Evolutionary conservation across 2,113 vertebrate species (phyloP).

Genomic region (Psophia crepitans): DNA sequence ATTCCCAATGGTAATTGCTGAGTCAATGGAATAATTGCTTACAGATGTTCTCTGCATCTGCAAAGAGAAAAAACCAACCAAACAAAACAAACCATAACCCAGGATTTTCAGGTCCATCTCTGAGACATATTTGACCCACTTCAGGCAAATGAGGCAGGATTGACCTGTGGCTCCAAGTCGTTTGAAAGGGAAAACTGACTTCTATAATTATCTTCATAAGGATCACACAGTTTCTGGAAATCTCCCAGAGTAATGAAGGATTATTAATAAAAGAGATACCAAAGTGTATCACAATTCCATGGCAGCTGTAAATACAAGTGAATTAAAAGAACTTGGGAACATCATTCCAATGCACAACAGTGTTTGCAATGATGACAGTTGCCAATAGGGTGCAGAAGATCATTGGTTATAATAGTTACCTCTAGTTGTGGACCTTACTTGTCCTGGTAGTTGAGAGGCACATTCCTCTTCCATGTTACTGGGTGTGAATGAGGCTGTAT

Average conservation of each 20-base stretch:
- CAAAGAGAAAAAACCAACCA: not conserved
- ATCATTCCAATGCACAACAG: not conserved
- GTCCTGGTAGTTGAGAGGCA: not conserved
- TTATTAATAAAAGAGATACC: not conserved
- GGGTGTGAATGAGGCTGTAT: not conserved
- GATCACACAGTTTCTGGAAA: not conserved
- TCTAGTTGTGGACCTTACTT: not conserved
- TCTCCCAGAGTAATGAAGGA: not conserved
- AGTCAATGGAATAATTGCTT: not conserved
- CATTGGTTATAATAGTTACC: not conserved
- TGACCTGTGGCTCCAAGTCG: not conserved
- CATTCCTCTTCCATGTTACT: not conserved
- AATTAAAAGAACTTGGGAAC: not conserved
- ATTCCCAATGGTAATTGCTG: not conserved
- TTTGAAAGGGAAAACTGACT: not conserved
- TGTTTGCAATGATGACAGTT: not conserved
- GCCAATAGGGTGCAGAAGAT: not conserved
- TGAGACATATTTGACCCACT: not conserved
- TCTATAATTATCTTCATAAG: not conserved
- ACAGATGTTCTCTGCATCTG: not conserved
- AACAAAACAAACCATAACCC: too few relatives aligned
- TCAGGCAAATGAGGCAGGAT: not conserved
- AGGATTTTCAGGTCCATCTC: not conserved
- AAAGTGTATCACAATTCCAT: not conserved
- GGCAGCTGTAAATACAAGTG: not conserved